phyloP scores from a whole-genome alignment of 2,888 invertebrate species.

The Salpingus planirostris region DNA sequence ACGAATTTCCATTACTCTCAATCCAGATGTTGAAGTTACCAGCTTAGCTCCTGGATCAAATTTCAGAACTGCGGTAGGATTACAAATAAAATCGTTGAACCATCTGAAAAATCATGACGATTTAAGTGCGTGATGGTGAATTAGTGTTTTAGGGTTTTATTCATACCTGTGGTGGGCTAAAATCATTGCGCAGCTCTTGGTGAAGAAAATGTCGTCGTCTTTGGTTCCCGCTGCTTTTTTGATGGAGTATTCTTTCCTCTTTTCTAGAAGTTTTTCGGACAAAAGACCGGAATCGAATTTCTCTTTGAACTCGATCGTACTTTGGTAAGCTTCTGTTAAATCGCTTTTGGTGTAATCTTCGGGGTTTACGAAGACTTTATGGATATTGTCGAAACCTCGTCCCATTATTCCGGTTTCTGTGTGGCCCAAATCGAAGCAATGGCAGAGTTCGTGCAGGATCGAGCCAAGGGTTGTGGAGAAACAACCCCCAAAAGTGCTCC shows the following conservation, averaged over 20 bases:
- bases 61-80: constrained; percentile 23
- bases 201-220: constrained; percentile 32
- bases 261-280: constrained; percentile 19
- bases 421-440: constrained; percentile 90
- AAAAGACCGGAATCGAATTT: constrained; percentile 24
- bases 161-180: too few species aligned
- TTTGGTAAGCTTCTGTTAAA: constrained; percentile 11
- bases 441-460: constrained; percentile 87
- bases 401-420: constrained; percentile 90
- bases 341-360: constrained; percentile 3
- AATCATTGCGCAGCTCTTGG: not conserved
- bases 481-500: constrained; percentile 79
- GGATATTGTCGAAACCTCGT: constrained; percentile 76
- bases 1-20: constrained; percentile 59
- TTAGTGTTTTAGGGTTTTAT: too few species aligned
- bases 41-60: constrained; percentile 34
- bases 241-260: constrained; percentile 24
- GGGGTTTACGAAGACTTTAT: constrained; percentile 54
- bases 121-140: too few species aligned
- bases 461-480: constrained; percentile 87
- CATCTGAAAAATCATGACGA: constrained; percentile 33
- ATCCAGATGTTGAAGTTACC: constrained; percentile 53
- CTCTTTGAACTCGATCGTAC: constrained; percentile 28
- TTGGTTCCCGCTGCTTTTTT: constrained; percentile 20
- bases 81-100: constrained; percentile 37